Conservation (phyloP, 1,140 invertebrate genomes). For the Drosophila kurseongensis region DNA sequence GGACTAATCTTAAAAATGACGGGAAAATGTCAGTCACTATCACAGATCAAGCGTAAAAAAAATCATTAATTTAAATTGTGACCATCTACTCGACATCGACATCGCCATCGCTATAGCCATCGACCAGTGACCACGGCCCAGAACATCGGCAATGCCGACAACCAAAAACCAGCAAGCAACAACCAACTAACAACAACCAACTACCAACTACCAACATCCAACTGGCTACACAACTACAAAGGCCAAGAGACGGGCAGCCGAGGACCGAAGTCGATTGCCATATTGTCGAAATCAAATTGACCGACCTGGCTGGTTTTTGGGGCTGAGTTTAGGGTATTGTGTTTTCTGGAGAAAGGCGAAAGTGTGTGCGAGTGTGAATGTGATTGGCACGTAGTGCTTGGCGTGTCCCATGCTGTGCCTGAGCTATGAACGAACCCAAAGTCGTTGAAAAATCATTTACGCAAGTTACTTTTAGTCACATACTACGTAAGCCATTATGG, state of each 20-base stretch:
- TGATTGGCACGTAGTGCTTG: conserved; percentile 36
- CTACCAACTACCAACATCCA: conserved; percentile 21
- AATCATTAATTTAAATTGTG: conserved; percentile 83
- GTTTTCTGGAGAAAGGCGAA: conserved; percentile 43
- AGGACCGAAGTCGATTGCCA: conserved; percentile 47
- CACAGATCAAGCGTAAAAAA: conserved; percentile 82
- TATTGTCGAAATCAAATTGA: conserved; percentile 66
- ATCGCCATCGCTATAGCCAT: conserved; percentile 4
- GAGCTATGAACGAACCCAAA: conserved; percentile 44
- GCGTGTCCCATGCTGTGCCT: conserved; percentile 56
- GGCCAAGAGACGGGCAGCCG: conserved; percentile 48
- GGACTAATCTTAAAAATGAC: conserved; percentile 77
- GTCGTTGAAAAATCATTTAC: conserved; percentile 39
- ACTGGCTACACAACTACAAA: conserved; percentile 7
- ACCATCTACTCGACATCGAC: conserved; percentile 66
- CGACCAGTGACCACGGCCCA: conserved; percentile 41
- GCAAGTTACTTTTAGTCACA: background rate
- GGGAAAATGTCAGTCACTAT: conserved; percentile 81
- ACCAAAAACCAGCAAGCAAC: conserved; percentile 12
- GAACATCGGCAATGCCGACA: conserved; percentile 23
- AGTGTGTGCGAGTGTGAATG: conserved; percentile 40
- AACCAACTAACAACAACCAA: conserved; percentile 3
- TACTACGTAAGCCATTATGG: too few species aligned
- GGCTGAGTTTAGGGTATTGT: conserved; percentile 1
- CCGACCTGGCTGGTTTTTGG: conserved; percentile 36